Evolutionary conservation across 2,113 vertebrate genomes (phyloP), one percentile per base, ranked within the genome.

Genomic region (Thomomys bottae): DNA sequence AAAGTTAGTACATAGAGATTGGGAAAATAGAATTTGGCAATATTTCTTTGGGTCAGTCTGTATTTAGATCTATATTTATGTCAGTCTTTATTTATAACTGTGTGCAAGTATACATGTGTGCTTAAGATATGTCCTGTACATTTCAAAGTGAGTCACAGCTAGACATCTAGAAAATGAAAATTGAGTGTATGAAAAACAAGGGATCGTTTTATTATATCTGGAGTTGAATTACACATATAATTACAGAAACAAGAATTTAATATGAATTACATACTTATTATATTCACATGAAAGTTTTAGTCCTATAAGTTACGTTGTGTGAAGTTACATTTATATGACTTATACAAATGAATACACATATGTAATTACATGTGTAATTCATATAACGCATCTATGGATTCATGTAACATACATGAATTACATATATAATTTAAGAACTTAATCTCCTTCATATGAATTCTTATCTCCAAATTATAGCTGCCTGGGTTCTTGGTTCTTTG

Each of bases 391-490:
- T 54, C 14, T 54, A 17, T 54, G 49, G 18, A 54, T 54, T 14
- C 49, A 54, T 54, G 49, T 54, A 54, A 54, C 49, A 18, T 54
- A 17, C 18, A 54, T 67, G 54, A 78, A 30, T 66, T 80, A 40
- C 9, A 70, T 63, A 57, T 17, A 40, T 84, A 87, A 85, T 88
- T 90, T 66, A 90, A 84, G 90, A 76, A 90, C 54, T 93, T 63
- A 36, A 57, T 36, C 77, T 80, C 42, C n/a, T 73, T 57, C 64
- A 73, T 75, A n/a, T 75, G 17, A 63, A 71, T 80, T 76, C 68
- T 73, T 63, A 76, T n/a, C 28, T 84, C 36, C 26, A 80, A 79
- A 49, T 68, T 78, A 8, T 59, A 64, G 73, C 40, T 38, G 0
- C 40, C 72, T n/a, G 26, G 10, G 72, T 73, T 67, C 2, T 0